Base-by-base conservation (phyloP, 2,888 invertebrate genomes). In the Pyralis farinalis region DNA sequence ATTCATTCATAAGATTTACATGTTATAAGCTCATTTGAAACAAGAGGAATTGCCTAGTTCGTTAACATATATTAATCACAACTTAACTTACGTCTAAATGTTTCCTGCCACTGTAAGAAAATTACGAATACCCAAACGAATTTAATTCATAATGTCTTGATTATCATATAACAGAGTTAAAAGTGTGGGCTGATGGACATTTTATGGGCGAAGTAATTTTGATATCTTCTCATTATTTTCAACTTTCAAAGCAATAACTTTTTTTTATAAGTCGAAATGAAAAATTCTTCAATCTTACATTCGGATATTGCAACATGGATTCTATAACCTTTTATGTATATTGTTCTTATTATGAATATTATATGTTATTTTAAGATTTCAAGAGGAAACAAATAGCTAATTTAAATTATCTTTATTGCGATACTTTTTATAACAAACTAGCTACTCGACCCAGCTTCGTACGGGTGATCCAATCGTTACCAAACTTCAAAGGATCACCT, bases 21-120 rank as follows among this genome's bases (percentile, higher is more conserved):
- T 55, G 34, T 58, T 55, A 51, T 49, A 47, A 58, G 53, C 48
- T 49, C 49, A 51, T 54, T 63, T 51, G 51, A 55, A 33, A 51
- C 47, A 45, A 46, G 53, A 53, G 57, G 58, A 63, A 52, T 53
- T 58, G 52, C 53, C 56, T 54, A 58, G 52, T 63, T 55, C 42
- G 53, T 59, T 81, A 69, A 83, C 85, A 82, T 81, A 85, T 85
- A 81, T 83, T 83, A 83, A 85, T 84, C 72, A 77, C 63, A 71
- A 55, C 64, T 68, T 77, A 75, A 83, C 57, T 76, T 68, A 72
- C 71, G 76, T 72, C 75, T 73, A 79, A 86, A 79, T 78, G 72
- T 67, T 83, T 75, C 80, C 76, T 72, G 85, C 86, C 83, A 84
- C 87, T 67, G 86, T 79, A 62, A 63, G 60, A 65, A 71, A 69